Evolutionary conservation across 1,140 invertebrate genomes (phyloP).

Genomic region (Lasioglossum baleicum): DNA sequence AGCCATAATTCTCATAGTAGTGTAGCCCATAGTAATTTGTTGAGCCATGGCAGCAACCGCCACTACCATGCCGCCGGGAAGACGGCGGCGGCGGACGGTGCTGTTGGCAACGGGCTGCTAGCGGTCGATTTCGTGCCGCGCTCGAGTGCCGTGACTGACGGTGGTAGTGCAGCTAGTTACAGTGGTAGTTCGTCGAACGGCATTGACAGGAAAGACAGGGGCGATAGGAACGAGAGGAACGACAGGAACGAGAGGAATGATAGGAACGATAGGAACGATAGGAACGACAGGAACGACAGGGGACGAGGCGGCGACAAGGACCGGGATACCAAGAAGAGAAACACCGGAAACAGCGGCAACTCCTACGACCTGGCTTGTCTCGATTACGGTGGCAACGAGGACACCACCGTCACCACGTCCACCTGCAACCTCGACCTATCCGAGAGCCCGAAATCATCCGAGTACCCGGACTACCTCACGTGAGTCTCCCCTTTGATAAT

Average conservation of each 20-base stretch:
- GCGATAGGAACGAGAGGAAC: slow-evolving; percentile 56
- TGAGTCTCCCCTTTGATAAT: slow-evolving; percentile 70
- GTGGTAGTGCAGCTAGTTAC: slow-evolving; percentile 13
- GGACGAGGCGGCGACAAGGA: slow-evolving; percentile 50
- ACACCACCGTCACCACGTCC: slow-evolving; percentile 31
- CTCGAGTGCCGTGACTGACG: slow-evolving; percentile 38
- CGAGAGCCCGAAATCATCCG: slow-evolving; percentile 60
- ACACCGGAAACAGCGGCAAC: not conserved
- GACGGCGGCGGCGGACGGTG: not conserved
- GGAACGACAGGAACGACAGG: slow-evolving; percentile 64
- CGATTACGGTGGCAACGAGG: slow-evolving; percentile 15
- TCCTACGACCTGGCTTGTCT: slow-evolving; percentile 20
- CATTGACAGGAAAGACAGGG: slow-evolving; percentile 51
- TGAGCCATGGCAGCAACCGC: slow-evolving; percentile 11
- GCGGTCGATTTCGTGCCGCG: slow-evolving; percentile 28
- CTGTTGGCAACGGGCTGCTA: slow-evolving; percentile 1
- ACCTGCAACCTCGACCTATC: slow-evolving; percentile 36
- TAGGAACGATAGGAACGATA: slow-evolving; percentile 57
- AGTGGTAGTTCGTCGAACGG: slow-evolving; percentile 18
- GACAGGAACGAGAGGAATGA: slow-evolving; percentile 59
- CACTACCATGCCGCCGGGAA: slow-evolving; percentile 36
- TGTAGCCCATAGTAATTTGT: slow-evolving; percentile 43
- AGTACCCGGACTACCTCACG: slow-evolving; percentile 81
- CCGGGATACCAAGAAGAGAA: slow-evolving; percentile 49
- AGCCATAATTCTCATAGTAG: slow-evolving; percentile 55